These are phyloP conservation scores for Brenthis ino DNA, from an alignment of 2,888 invertebrate genomes.

Conservation along the genomic window DNA sequence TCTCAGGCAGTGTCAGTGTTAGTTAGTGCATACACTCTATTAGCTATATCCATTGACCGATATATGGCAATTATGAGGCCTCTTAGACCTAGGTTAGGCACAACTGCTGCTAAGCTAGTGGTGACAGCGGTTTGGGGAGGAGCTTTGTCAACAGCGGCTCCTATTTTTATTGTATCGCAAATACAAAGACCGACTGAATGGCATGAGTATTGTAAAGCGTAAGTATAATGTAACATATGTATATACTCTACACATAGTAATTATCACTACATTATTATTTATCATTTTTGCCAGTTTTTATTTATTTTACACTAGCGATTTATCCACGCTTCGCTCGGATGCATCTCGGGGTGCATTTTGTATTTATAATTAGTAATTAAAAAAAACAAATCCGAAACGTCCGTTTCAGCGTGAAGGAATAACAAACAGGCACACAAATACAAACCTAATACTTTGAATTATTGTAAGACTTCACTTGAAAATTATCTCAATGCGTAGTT, in stretches of 20 bases:
- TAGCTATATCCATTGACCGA: constrained; percentile 94
- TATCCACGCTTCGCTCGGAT: too few species aligned
- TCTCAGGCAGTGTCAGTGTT: constrained; percentile 91
- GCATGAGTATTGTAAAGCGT: constrained; percentile 85
- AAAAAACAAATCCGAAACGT: too few species aligned
- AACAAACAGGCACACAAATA: too few species aligned
- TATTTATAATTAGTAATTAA: too few species aligned
- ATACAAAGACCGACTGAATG: constrained; percentile 84
- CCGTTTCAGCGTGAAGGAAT: too few species aligned
- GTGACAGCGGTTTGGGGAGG: constrained; percentile 88
- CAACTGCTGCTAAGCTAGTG: constrained; percentile 85
- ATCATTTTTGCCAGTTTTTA: not conserved
- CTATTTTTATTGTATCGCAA: constrained; percentile 89
- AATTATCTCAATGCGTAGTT: too few species aligned
- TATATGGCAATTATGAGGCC: constrained; percentile 96
- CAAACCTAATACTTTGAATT: too few species aligned
- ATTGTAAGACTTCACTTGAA: too few species aligned
- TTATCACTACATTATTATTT: not conserved
- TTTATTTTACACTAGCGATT: too few species aligned
- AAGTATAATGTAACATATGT: constrained; percentile 56
- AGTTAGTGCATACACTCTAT: constrained; percentile 94
- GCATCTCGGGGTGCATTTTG: too few species aligned
- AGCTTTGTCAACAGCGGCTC: constrained; percentile 90
- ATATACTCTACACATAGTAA: not conserved
- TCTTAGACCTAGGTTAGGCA: constrained; percentile 89